Base-by-base conservation (phyloP, 1,140 invertebrate genomes). In the Sitobion miscanthi region DNA sequence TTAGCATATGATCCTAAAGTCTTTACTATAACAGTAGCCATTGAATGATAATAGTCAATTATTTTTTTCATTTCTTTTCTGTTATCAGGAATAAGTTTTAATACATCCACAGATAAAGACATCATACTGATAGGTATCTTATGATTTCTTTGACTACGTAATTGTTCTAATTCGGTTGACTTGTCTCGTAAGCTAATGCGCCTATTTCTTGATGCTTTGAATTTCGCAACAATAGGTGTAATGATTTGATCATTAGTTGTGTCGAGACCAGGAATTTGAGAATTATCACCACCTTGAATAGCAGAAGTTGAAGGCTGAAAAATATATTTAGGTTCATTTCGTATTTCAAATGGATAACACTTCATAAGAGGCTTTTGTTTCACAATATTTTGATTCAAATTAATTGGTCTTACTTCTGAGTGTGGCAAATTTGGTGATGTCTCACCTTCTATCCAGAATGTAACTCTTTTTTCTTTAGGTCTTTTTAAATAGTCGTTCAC, bases 381-480 rank as follows among this genome's bases (percentile, higher is more conserved):
- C 11, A 54, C 8, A 57, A 25, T 85, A n/a, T 54, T 86, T 86
- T 93, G 82, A 86, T 93, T 86, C 42, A 93, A 93, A 54, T 93
- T 93, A 30, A 93, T 86, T 86, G 91, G 82, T 17, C 49, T 82
- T 38, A 93, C 49, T 52, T 93, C 91, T 20, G 82, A 42, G 23
- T 54, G 8, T 42, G 91, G n/a, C 25, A 35, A 93, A 54, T 42
- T 93, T 83, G 62, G 90, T 52, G 47, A 54, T 52, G 91, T 38
- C 85, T 93, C 82, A 42, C 91, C 91, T 57, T 93, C 91, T 17
- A 93, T 93, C 47, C 83, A 86, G 49, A 93, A 93, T 57, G 91
- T 86, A 42, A 93, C 91, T 93, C 82, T 93, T 57, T 93, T 93
- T 30, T 93, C 91, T 86, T 93, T 93, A 42, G 91, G n/a, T 93